Conservation (phyloP, 2,113 vertebrate species). For the Brienomyrus longianalis region DNA sequence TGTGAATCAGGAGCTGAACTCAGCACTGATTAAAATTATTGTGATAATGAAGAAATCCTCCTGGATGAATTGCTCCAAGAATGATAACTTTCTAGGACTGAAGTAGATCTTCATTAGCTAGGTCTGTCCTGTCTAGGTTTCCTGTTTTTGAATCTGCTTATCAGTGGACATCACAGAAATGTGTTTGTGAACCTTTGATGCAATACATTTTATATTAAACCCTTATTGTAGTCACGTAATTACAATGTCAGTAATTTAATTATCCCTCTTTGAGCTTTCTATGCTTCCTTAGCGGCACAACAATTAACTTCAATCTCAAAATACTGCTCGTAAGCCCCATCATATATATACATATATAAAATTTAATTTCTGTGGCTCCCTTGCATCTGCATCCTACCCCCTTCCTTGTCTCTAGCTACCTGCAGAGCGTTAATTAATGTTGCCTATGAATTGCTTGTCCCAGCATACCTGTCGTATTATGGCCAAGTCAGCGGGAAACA, state of each 20-base stretch:
- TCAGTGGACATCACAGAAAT: not conserved
- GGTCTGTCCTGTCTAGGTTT: not conserved
- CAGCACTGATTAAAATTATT: not conserved
- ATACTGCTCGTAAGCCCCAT: not conserved
- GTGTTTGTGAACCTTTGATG: not conserved
- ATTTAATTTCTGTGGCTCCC: not conserved
- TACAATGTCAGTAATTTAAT: not conserved
- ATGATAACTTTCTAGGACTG: not conserved
- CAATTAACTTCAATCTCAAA: not conserved
- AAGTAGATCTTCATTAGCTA: not conserved
- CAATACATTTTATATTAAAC: not conserved
- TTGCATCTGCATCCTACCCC: not conserved
- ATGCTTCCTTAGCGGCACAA: not conserved
- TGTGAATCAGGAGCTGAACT: not conserved
- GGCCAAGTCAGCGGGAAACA: conserved; percentile 26
- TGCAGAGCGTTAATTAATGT: conserved; percentile 28
- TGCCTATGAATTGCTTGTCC: conserved; percentile 22
- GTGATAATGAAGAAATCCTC: not conserved
- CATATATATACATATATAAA: too few species aligned
- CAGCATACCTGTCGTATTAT: conserved; percentile 26
- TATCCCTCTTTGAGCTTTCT: not conserved
- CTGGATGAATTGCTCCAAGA: not conserved
- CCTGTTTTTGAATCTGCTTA: not conserved
- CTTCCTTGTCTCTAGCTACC: not conserved
- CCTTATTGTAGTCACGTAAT: not conserved